Conservation (phyloP, 2,797 vertebrate genomes). For the Cyclopterus lumpus region DNA sequence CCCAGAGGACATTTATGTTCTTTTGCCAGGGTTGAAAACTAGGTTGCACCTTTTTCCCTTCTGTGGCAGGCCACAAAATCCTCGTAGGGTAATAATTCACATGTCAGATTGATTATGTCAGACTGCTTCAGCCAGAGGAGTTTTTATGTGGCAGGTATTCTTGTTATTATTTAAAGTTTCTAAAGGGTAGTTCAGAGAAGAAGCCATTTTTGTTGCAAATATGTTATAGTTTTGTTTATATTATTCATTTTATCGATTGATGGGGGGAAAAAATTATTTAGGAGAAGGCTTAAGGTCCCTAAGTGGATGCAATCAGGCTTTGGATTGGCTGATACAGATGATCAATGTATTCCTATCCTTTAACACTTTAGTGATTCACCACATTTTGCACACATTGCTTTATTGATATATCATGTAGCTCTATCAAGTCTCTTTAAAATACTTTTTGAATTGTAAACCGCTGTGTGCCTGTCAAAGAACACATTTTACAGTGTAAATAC, state of each 20-base stretch:
- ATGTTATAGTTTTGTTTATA: background rate
- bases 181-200: background rate
- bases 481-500: background rate
- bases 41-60: slow-evolving; percentile 38
- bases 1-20: slow-evolving; percentile 53
- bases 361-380: background rate
- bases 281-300: background rate
- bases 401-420: background rate
- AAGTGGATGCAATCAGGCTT: background rate
- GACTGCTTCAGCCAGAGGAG: slow-evolving; percentile 18
- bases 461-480: background rate
- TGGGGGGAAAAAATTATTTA: background rate
- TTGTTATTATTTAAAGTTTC: slow-evolving; percentile 24
- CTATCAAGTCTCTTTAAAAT: background rate
- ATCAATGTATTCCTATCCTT: background rate
- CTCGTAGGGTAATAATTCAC: slow-evolving; percentile 44
- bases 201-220: background rate
- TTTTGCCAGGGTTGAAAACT: slow-evolving; percentile 47
- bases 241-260: background rate
- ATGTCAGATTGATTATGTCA: slow-evolving; percentile 55
- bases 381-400: background rate
- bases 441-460: background rate
- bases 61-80: slow-evolving; percentile 5
- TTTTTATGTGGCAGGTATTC: slow-evolving; percentile 21
- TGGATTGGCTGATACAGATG: background rate